phyloP scores from a whole-genome alignment of 2,797 vertebrate genomes.

The Pangasius larnaudii region DNA sequence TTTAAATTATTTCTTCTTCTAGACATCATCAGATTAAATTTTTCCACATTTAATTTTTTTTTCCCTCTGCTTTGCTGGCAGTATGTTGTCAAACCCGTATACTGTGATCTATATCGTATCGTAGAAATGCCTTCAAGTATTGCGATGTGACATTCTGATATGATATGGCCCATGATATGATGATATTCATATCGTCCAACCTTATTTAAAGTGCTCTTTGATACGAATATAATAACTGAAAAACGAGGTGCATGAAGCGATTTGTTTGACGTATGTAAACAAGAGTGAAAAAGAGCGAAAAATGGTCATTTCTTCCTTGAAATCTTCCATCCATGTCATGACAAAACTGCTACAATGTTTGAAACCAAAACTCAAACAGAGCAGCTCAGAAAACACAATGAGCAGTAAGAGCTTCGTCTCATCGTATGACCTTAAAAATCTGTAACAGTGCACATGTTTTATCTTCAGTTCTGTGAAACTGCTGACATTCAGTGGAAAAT shows the following conservation, averaged over 20 bases:
- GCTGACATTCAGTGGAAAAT: slow-evolving; percentile 22
- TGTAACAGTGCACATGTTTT: background rate
- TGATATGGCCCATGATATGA: no score
- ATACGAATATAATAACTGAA: background rate
- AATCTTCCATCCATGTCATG: background rate
- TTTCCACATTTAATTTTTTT: no score
- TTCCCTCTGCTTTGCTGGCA: no score
- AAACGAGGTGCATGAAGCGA: background rate
- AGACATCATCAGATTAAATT: no score
- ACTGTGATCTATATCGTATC: background rate
- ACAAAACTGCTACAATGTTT: background rate
- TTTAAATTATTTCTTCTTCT: no score
- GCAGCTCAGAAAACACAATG: background rate
- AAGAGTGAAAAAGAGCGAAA: no score
- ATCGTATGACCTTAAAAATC: background rate
- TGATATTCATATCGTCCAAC: no score
- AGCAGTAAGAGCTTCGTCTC: background rate
- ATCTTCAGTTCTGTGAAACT: slow-evolving; percentile 5
- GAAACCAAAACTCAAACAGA: background rate
- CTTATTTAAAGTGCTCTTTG: background rate
- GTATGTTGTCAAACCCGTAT: background rate
- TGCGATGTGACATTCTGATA: no score
- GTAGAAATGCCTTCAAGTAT: background rate
- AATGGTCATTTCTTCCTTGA: background rate
- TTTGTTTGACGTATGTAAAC: background rate